Evolutionary conservation across 2,797 vertebrate genomes (phyloP).

Genomic region (Brachyrhaphis roseni): DNA sequence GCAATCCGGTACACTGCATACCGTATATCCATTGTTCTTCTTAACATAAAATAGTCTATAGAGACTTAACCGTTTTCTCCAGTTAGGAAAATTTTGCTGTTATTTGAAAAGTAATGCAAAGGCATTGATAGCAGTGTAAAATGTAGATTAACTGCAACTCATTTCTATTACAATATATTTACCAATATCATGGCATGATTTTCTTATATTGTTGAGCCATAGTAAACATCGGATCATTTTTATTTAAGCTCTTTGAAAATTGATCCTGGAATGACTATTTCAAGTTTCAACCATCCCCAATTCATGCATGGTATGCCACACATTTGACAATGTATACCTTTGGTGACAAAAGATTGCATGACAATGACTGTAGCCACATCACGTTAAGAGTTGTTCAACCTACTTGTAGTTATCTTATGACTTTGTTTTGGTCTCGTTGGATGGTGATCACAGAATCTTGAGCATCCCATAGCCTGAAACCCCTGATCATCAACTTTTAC

Average conservation of each 20-base stretch:
- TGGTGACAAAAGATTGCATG: neutral
- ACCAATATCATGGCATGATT: neutral
- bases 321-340: neutral
- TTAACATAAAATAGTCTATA: neutral
- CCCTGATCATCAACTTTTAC: no score
- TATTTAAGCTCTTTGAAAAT: neutral
- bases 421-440: neutral
- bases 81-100: neutral
- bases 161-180: neutral
- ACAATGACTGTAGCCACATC: neutral
- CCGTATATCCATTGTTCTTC: neutral
- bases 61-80: no score
- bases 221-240: neutral
- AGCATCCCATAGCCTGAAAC: neutral
- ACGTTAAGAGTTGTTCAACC: neutral
- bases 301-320: neutral
- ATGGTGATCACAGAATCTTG: neutral
- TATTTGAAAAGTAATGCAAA: neutral
- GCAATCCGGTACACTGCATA: no score
- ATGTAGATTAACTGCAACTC: neutral
- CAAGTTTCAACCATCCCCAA: neutral
- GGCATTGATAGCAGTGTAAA: neutral
- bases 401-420: neutral
- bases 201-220: neutral
- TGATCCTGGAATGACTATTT: neutral